Conservation (phyloP, 1,140 invertebrate genomes). For the Lepidurus arcticus region DNA sequence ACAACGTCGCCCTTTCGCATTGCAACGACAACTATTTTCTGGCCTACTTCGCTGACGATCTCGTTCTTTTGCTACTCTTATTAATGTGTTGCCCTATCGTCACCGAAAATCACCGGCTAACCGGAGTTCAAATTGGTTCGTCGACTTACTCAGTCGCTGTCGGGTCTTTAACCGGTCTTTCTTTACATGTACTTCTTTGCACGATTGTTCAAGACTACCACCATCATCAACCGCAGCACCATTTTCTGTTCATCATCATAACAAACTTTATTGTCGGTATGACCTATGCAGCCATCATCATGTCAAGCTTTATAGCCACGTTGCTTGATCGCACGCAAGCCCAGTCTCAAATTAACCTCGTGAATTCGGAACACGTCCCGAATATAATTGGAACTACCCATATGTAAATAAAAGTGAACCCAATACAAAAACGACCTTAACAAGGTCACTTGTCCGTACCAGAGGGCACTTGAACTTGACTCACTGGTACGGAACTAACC, state of each 20-base stretch:
- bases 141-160: background rate
- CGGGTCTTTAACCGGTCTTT: background rate
- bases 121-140: background rate
- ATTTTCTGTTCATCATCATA: background rate
- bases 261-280: background rate
- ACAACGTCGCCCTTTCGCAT: background rate
- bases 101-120: background rate
- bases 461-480: background rate
- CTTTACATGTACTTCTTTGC: background rate
- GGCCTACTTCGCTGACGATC: background rate
- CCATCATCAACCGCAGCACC: background rate
- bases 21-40: background rate
- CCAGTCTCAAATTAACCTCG: background rate
- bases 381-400: background rate
- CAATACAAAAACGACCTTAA: background rate
- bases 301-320: background rate
- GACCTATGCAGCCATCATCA: background rate
- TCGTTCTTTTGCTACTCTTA: background rate
- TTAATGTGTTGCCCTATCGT: background rate
- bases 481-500: conserved; percentile 1
- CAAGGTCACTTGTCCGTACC: background rate
- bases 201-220: background rate
- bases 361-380: background rate
- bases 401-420: background rate
- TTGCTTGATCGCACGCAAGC: background rate